Evolutionary conservation across 2,888 invertebrate species (phyloP), one percentile per base, ranked within the genome.

Genomic region (Ypsolopha sequella): DNA sequence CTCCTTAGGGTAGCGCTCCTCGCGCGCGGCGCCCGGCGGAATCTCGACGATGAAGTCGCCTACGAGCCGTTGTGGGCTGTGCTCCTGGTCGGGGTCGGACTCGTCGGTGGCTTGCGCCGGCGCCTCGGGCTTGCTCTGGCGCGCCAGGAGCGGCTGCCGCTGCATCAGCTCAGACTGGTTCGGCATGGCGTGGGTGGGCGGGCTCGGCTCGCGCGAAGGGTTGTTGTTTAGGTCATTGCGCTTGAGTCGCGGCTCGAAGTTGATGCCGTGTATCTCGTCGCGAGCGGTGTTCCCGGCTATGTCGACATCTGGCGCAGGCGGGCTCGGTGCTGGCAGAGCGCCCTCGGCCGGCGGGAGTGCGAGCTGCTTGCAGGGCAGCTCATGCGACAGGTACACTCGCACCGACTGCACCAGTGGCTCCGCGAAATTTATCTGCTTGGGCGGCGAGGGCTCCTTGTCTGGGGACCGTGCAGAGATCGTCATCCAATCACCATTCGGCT

Each of bases 1-100:
- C 80, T 95, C 95, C 73, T 93, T 94, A 39, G 95, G 95, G 77
- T 91, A 95, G 64, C 93, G 87, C 69, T 94, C 93, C 66, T 94
- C 94, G 62, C 93, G 87, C 51, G 89, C 88, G 48, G 93, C 89
- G 54, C 91, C 88, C 14, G 93, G 90, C 60, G 84, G 82, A 50
- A 86, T 75, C 58, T 86, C 86, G 39, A 87, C 80, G 53, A 81
- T 67, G 65, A 87, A 87, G 62, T 87, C 86, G 52, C 73, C 76
- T 58, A 68, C 62, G 60, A 73, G 76, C 50, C 68, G 52, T 53
- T 77, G 78, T 24, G 51, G 50, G 52, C 61, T 78, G 76, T 56
- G 82, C 81, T 81, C 82, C 60, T 67, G 77, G 64, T 86, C 86
- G 51, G 82, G 81, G 66, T 86, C 86, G 39, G 84, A 81, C 56